Conservation (phyloP, 2,113 vertebrate genomes). For the Desmodus rotundus region DNA sequence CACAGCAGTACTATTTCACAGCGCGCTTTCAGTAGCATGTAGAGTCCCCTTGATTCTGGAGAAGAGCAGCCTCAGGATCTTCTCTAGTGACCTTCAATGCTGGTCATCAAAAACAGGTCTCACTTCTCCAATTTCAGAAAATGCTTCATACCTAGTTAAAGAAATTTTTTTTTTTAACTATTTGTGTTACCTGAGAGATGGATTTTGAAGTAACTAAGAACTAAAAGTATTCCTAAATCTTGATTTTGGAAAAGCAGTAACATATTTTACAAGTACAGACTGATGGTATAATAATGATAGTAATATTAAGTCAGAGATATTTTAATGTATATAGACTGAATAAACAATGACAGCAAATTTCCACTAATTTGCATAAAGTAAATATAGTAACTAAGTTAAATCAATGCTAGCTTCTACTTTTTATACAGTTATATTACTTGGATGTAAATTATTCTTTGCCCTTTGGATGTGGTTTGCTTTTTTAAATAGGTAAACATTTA, state of each 20-base stretch:
- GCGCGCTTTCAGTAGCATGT: neutral
- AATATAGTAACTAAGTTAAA: neutral
- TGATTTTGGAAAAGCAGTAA: neutral
- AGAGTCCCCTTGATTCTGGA: neutral
- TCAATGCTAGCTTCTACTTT: neutral
- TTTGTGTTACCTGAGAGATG: neutral
- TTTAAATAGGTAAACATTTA: conserved; percentile 40
- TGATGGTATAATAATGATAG: neutral
- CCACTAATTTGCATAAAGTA: neutral
- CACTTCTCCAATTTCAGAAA: neutral
- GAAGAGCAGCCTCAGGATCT: neutral
- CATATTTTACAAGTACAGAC: conserved; percentile 8
- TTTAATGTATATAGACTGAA: conserved; percentile 37
- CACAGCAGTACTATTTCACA: neutral
- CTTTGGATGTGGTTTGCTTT: conserved; percentile 41
- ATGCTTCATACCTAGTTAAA: neutral
- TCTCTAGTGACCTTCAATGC: neutral
- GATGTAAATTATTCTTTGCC: conserved; percentile 6
- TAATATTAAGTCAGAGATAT: neutral
- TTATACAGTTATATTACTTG: neutral
- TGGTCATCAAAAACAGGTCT: neutral
- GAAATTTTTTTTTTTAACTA: neutral
- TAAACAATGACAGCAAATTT: neutral
- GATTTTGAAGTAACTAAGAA: neutral
- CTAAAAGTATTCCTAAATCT: neutral